Conservation (phyloP, 1,140 invertebrate genomes). For the Leptoteleia sp. region DNA sequence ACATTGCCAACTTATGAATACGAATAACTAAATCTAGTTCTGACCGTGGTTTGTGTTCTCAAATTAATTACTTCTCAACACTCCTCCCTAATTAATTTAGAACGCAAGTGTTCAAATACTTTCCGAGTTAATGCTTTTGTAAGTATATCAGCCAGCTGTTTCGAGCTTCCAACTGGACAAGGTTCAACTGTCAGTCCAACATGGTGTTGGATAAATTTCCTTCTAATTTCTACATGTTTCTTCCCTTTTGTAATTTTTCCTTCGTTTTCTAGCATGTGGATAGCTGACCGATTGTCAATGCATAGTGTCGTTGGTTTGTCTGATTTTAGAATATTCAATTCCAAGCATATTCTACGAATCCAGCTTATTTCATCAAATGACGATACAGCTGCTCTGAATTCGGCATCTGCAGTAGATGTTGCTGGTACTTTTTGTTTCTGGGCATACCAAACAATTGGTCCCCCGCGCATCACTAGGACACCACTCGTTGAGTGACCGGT, state of each 20-base stretch:
- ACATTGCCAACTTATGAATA: too few relatives aligned
- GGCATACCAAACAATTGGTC: conserved; percentile 5
- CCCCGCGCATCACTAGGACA: conserved; percentile 2
- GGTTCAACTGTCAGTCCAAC: too few relatives aligned
- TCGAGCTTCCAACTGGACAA: background rate
- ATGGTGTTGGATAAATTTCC: conserved; percentile 1
- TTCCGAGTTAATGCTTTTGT: conserved; percentile 1
- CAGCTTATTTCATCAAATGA: conserved; percentile 7
- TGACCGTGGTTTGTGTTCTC: too few relatives aligned
- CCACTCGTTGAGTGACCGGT: conserved; percentile 1
- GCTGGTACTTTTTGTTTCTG: conserved; percentile 3
- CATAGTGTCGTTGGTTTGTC: background rate
- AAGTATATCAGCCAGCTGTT: conserved; percentile 6
- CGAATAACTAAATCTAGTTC: too few relatives aligned
- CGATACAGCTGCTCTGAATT: conserved; percentile 32
- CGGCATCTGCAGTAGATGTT: conserved; percentile 10
- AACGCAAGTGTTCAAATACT: conserved; percentile 1
- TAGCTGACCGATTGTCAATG: conserved; percentile 4
- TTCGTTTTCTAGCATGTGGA: conserved; percentile 8
- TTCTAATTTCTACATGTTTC: conserved; percentile 4
- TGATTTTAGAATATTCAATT: background rate
- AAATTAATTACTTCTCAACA: conserved; percentile 5
- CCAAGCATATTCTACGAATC: background rate
- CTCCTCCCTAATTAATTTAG: conserved; percentile 3
- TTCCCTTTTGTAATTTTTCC: conserved; percentile 7